Evolutionary conservation across 2,888 invertebrate species (phyloP).

Genomic region (Allygus modestus): DNA sequence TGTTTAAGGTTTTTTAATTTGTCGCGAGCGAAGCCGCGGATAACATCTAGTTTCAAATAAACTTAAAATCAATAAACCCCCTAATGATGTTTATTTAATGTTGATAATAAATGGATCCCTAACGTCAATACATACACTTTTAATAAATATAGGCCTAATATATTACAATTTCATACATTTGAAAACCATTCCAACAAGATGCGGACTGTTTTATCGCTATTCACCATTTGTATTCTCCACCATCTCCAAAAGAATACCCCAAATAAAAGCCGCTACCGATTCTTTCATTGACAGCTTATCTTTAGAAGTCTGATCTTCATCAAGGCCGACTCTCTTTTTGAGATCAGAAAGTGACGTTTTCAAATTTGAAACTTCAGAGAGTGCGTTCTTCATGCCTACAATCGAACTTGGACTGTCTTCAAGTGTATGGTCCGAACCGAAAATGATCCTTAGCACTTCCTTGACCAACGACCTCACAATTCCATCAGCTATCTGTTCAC

Average conservation of each 20-base stretch:
- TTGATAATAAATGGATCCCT: too few species aligned
- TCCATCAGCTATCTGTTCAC: neutral
- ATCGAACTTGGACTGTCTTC: neutral
- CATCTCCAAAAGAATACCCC: neutral
- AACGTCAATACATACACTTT: too few species aligned
- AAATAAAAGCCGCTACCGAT: neutral
- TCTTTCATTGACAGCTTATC: neutral
- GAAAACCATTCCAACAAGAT: too few species aligned
- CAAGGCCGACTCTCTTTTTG: neutral
- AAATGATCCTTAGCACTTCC: neutral
- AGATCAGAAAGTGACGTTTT: neutral
- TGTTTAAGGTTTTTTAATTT: too few species aligned
- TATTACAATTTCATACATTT: too few species aligned
- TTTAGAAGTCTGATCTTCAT: neutral
- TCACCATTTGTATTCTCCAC: too few species aligned
- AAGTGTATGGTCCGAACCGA: neutral
- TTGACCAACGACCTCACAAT: neutral
- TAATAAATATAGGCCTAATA: too few species aligned
- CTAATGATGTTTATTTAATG: too few species aligned
- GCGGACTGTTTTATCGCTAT: too few species aligned
- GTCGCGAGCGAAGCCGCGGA: too few species aligned
- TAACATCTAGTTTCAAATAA: too few species aligned
- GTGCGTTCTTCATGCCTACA: neutral
- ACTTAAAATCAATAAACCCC: too few species aligned
- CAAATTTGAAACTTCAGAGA: neutral